Evolutionary conservation across 2,888 invertebrate species (phyloP), one percentile per base, ranked within the genome.

Genomic region (Calliopum simillimum): DNA sequence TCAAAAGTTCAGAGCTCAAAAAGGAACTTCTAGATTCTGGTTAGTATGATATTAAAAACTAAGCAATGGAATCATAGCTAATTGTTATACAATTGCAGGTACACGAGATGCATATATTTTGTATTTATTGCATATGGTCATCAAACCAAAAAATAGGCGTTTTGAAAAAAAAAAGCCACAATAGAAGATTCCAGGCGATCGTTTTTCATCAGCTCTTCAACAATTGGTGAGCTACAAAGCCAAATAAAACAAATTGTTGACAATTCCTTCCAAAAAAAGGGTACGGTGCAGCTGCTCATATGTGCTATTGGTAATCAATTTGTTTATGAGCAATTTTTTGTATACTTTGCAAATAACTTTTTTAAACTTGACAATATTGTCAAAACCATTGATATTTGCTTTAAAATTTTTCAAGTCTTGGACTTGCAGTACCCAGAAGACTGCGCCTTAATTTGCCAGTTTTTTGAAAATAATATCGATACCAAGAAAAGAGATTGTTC

Each of bases 301-400:
- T 56, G 56, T 56, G 56, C 25, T 8, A 25, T 56, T 23, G 56
- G 56, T 13, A 12, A 25, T 0, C 14, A 25, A 2, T 56, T 56
- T 56, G 14, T 25, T 3, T 4, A 23, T 1, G 13, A 21, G 12
- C 23, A 56, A 12, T 56, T 25, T 6, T 56, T 14, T 19, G 56
- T 56, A 23, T 56, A 56, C 23, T 56, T 25, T 56, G 56, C 56
- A 23, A 25, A 56, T 14, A 56, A 14, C 3, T 56, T 13, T 56
- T 56, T 25, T 14, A 56, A 56, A 25, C 2, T 56, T 56, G 21
- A 21, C 3, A 56, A 56, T n/a, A 12, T 56, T 4, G 25, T 56
- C 1, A 56, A 56, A 56, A 25, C 13, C 13, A 56, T 56, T 8
- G 56, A 56, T 23, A 6, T 25, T 4, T 56, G 56, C 33, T 56